Percentiles rank a stretch among this genome's conserved stretches.
These are phyloP conservation scores for Acestrorhynchus altus DNA, from an alignment of 2,797 vertebrate species.

Conservation along the genomic window DNA sequence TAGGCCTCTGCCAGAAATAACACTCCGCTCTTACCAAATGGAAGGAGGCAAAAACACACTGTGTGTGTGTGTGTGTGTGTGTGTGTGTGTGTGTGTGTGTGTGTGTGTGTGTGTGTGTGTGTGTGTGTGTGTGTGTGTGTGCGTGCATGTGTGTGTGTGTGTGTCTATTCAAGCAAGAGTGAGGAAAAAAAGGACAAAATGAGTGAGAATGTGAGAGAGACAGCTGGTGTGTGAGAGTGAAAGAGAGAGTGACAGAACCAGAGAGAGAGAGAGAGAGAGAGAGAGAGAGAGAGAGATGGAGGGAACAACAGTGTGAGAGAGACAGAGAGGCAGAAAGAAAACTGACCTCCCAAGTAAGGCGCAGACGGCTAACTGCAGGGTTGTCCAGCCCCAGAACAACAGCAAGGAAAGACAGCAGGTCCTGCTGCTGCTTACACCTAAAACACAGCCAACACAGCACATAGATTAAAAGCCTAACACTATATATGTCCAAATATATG, in stretches of 20 bases:
- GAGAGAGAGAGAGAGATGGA: slow-evolving; percentile 8
- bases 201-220: slow-evolving; percentile 14
- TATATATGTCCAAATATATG: no score
- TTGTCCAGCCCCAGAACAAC: slow-evolving; percentile 93
- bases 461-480: slow-evolving; percentile 11
- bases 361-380: slow-evolving; percentile 87
- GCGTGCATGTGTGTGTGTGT: not conserved
- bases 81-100: not conserved
- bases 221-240: slow-evolving; percentile 10
- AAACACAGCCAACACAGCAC: slow-evolving; percentile 26
- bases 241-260: not conserved
- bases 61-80: not conserved
- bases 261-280: not conserved
- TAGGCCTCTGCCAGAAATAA: slow-evolving; percentile 48
- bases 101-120: slow-evolving; percentile 14
- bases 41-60: slow-evolving; percentile 36
- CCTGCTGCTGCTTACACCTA: slow-evolving; percentile 97
- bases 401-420: slow-evolving; percentile 93
- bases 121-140: slow-evolving; percentile 11
- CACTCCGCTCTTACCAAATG: slow-evolving; percentile 41
- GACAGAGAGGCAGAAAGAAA: slow-evolving; percentile 2
- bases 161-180: slow-evolving; percentile 17
- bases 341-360: slow-evolving; percentile 95
- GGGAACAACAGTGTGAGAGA: not conserved
- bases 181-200: slow-evolving; percentile 2